phyloP scores from a whole-genome alignment of 2,888 invertebrate genomes.

The Hybos culiciformis region DNA sequence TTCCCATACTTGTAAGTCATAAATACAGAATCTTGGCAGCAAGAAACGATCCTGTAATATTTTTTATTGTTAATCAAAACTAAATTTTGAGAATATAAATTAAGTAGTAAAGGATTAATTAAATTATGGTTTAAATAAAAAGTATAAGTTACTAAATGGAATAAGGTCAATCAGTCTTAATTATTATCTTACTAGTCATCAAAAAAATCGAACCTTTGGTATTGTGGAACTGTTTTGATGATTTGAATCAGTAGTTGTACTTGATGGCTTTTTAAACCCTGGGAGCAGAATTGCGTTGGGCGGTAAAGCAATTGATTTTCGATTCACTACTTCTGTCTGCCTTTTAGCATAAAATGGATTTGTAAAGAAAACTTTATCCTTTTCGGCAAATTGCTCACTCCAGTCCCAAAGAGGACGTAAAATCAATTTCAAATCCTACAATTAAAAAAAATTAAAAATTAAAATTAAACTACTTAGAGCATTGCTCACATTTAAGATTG shows the following conservation, averaged over 20 bases:
- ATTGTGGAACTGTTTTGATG: constrained; percentile 30
- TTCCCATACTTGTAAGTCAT: constrained; percentile 61
- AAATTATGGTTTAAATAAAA: neutral
- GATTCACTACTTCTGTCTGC: constrained; percentile 20
- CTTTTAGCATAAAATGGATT: constrained; percentile 60
- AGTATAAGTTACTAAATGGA: no score
- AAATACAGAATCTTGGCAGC: constrained; percentile 40
- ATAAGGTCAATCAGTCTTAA: no score
- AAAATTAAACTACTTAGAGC: neutral
- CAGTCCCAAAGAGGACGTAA: constrained; percentile 80
- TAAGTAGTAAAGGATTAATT: neutral
- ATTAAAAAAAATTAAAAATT: neutral
- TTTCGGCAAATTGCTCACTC: constrained; percentile 72
- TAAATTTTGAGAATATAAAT: neutral
- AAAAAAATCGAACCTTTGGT: constrained; percentile 24
- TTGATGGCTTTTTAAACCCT: constrained; percentile 20
- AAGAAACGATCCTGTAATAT: constrained; percentile 28
- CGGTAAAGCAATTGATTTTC: constrained; percentile 29
- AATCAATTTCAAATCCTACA: constrained; percentile 36
- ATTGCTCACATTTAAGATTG: no score
- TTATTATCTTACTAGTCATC: no score
- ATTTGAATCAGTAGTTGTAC: constrained; percentile 16
- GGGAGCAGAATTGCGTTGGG: constrained; percentile 23
- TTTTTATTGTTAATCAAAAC: no score
- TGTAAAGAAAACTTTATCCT: constrained; percentile 67